These are phyloP conservation scores for Drosophila rufa DNA, from an alignment of 1,140 invertebrate genomes.

Conservation along the genomic window DNA sequence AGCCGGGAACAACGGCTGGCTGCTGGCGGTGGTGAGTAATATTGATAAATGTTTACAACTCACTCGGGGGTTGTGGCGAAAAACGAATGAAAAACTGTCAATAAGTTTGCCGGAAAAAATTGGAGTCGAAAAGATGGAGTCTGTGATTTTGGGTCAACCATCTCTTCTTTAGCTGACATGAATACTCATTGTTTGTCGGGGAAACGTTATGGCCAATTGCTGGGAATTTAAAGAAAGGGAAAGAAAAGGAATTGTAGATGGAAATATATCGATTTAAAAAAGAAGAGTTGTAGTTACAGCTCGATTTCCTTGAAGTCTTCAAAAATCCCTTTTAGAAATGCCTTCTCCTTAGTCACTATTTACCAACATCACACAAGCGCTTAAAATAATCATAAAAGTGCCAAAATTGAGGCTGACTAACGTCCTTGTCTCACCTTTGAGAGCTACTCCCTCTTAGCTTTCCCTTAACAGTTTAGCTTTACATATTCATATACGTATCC, in stretches of 20 bases:
- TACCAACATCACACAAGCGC: neutral
- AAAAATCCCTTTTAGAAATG: neutral
- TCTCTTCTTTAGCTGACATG: conserved; percentile 20
- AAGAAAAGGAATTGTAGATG: neutral
- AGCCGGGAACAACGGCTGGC: conserved; percentile 42
- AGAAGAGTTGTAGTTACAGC: no score
- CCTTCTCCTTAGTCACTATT: neutral
- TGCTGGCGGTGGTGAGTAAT: conserved; percentile 48
- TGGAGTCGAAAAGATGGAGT: conserved; percentile 11
- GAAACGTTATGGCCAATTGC: neutral
- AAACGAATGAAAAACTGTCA: conserved; percentile 23
- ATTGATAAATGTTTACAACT: conserved; percentile 51
- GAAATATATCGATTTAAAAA: neutral
- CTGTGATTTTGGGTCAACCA: conserved; percentile 37
- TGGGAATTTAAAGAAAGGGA: neutral
- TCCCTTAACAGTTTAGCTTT: conserved; percentile 13
- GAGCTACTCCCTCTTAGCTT: neutral
- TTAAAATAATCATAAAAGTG: conserved; percentile 8
- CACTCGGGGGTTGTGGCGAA: conserved; percentile 16
- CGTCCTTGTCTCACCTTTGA: conserved; percentile 9
- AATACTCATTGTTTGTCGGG: conserved; percentile 15
- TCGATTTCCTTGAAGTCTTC: neutral
- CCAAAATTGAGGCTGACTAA: neutral
- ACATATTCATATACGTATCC: conserved; percentile 33
- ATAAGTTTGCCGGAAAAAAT: conserved; percentile 23